These are phyloP conservation scores for Phaonia tiefii DNA, from an alignment of 2,888 invertebrate genomes.

Conservation along the genomic window DNA sequence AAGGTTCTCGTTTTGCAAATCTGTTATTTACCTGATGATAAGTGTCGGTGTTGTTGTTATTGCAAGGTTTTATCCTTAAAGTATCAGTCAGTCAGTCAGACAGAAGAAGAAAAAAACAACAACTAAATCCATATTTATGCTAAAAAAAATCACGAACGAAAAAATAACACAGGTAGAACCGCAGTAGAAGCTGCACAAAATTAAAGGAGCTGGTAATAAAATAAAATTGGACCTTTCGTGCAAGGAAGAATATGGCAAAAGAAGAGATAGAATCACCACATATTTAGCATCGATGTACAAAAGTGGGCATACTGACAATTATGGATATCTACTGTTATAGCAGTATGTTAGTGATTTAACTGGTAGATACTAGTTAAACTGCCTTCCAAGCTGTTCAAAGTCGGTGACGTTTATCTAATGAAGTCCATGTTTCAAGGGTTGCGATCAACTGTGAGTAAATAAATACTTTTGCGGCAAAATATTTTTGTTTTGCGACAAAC, in stretches of 20 bases:
- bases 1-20: slow-evolving; percentile 15
- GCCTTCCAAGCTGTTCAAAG: no score
- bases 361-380: no score
- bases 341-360: no score
- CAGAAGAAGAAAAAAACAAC: not conserved
- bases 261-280: not conserved
- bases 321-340: no score
- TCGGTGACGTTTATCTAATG: no score
- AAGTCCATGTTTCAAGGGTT: no score
- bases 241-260: not conserved
- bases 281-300: no score
- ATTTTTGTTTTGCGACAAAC: no score
- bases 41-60: slow-evolving; percentile 1
- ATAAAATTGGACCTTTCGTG: slow-evolving; percentile 1
- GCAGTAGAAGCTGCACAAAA: not conserved
- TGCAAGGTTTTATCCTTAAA: slow-evolving; percentile 24
- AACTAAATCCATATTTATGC: not conserved
- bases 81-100: slow-evolving; percentile 20
- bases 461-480: no score
- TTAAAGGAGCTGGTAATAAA: not conserved
- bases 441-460: no score
- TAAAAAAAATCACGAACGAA: not conserved
- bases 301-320: not conserved
- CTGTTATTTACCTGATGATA: slow-evolving; percentile 30
- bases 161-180: not conserved